Percentiles rank a stretch among this genome's conserved stretches.
phyloP scores from a whole-genome alignment of 2,797 vertebrate genomes.

The Potorous gilbertii region DNA sequence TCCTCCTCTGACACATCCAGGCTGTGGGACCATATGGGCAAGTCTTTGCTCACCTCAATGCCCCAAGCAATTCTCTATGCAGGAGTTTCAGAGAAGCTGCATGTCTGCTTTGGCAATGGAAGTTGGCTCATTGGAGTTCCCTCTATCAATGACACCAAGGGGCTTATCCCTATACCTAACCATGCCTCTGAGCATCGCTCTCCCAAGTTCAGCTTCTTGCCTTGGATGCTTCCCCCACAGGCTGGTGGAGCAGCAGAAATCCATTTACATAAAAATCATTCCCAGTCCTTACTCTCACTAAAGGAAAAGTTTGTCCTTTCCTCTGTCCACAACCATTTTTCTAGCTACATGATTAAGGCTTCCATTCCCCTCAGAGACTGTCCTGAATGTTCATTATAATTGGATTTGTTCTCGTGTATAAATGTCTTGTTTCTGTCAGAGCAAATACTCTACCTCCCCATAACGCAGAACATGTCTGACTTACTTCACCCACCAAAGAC shows the following conservation, averaged over 20 bases:
- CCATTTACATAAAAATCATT: background rate
- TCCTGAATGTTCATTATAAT: background rate
- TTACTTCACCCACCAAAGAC: background rate
- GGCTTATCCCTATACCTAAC: too few species aligned
- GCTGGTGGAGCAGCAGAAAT: background rate
- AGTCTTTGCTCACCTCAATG: background rate
- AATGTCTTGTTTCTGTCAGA: background rate
- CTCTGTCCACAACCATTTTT: too few species aligned
- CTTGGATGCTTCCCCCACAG: background rate
- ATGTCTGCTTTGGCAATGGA: background rate
- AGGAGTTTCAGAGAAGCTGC: background rate
- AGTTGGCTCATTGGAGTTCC: background rate
- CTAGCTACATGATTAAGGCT: background rate
- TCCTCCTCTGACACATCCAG: background rate
- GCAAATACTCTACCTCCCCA: background rate
- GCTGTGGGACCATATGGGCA: background rate
- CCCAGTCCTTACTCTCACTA: background rate
- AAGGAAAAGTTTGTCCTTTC: background rate
- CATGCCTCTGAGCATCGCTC: background rate
- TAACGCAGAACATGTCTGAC: background rate
- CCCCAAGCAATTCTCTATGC: background rate
- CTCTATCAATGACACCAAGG: background rate
- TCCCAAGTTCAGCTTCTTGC: background rate
- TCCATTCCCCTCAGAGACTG: background rate
- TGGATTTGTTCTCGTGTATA: background rate